phyloP scores from a whole-genome alignment of 2,797 vertebrate species.

The Poecilia wingei region DNA sequence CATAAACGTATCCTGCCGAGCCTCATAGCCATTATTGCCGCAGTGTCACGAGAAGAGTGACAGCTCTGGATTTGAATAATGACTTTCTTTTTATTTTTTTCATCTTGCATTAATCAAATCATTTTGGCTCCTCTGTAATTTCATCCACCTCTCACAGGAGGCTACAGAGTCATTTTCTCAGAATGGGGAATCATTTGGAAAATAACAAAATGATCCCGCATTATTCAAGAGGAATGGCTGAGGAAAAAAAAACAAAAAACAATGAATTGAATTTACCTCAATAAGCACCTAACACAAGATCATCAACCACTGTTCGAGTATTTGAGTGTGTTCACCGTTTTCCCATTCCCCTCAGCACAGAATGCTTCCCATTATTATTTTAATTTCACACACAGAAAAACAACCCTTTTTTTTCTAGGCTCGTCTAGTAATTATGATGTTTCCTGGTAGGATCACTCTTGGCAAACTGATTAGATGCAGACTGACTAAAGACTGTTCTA shows the following conservation, averaged over 20 bases:
- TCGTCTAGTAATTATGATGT: not conserved
- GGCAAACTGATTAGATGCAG: not conserved
- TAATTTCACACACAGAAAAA: not conserved
- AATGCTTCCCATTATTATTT: not conserved
- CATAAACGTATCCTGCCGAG: not conserved
- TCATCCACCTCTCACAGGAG: slow-evolving; percentile 36
- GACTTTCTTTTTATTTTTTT: slow-evolving; percentile 43
- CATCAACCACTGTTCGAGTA: not conserved
- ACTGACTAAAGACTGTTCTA: not conserved
- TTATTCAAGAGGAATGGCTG: slow-evolving; percentile 5
- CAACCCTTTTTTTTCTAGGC: not conserved
- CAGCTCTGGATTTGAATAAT: slow-evolving; percentile 51
- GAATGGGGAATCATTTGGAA: slow-evolving; percentile 34
- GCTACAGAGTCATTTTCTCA: slow-evolving; percentile 40
- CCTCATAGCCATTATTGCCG: not conserved
- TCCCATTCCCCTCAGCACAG: not conserved
- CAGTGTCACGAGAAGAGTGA: slow-evolving; percentile 24
- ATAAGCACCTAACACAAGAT: slow-evolving; percentile 3
- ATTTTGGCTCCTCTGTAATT: slow-evolving; percentile 38
- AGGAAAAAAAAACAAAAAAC: slow-evolving; percentile 11
- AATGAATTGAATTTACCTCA: slow-evolving; percentile 4
- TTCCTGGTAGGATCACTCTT: not conserved
- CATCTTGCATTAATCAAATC: slow-evolving; percentile 55
- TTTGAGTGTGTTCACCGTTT: not conserved
- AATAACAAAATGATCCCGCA: slow-evolving; percentile 33